Base-by-base conservation (phyloP, 2,113 vertebrate species). In the Eudyptes chrysolophus region DNA sequence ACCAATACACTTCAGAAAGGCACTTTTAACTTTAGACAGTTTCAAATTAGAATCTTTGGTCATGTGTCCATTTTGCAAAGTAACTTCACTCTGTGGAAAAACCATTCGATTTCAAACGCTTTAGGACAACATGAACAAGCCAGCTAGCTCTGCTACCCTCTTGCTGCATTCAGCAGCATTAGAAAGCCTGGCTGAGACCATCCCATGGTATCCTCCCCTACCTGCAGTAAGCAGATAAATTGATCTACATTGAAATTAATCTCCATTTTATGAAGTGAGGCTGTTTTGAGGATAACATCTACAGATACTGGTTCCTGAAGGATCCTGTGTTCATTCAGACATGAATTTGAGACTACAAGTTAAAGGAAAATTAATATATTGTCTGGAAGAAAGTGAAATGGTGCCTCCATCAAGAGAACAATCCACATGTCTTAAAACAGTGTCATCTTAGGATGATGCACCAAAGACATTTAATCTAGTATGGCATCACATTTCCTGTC, bases 21-120 rank as follows among this genome's bases (percentile, higher is more conserved):
- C 57, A 30, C 74, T 49, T 75, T 5, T 40, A 25, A 8, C 79
- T 64, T 66, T 13, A 81, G 91, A 79, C 57, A 14, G 81, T 57
- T 57, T 40, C 92, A 55, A 55, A 76, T 42, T 51, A 85, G 93
- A 92, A 85, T 89, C 86, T 91, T 87, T 93, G 84, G 58, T 65
- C 94, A 34, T 58, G 92, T 92, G 91, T 79, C 96, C 69, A 9
- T 77, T 61, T 29, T 30, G 76, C 86, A 87, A 87, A 95, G 92
- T n/a, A 65, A 54, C 52, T 93, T 54, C 51, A 5, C 8, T 34
- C 74, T 48, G 0, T 49, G 90, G 76, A 74, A 92, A 92, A 95
- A 42, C 11, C 74, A 48, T 64, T 85, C 7, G 44, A 83, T 60
- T 55, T 34, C 36, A 17, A 70, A 84, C 24, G 77, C 48, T 89